These are phyloP conservation scores for Cirrhinus mrigala DNA, from an alignment of 2,797 vertebrate species.

Conservation along the genomic window DNA sequence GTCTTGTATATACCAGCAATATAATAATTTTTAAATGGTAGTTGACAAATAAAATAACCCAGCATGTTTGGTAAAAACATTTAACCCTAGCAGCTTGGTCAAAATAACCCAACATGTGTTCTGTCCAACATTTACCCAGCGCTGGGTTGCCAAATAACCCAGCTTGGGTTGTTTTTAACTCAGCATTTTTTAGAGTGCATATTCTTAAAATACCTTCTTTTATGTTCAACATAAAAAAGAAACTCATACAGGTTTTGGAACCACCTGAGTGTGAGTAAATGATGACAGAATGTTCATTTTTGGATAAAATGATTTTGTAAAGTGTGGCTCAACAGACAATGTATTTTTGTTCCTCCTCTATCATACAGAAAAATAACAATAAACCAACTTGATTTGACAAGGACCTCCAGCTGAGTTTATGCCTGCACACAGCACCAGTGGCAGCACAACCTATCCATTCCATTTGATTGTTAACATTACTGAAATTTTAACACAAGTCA, in stretches of 20 bases:
- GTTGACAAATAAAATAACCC: too few species aligned
- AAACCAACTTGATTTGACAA: constrained; percentile 13
- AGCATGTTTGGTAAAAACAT: too few species aligned
- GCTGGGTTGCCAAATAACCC: too few species aligned
- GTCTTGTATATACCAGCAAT: too few species aligned
- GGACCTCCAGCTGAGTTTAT: constrained; percentile 15
- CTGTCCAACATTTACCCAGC: too few species aligned
- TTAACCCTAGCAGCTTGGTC: too few species aligned
- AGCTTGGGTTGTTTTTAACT: too few species aligned
- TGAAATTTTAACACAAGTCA: constrained; percentile 30
- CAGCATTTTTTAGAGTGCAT: too few species aligned
- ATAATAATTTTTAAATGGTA: too few species aligned
- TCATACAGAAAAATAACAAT: constrained; percentile 8
- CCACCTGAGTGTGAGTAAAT: background rate
- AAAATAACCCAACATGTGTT: too few species aligned
- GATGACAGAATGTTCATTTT: background rate
- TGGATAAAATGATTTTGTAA: background rate
- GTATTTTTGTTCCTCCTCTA: background rate
- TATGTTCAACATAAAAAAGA: background rate
- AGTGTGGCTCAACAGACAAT: background rate
- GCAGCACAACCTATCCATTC: constrained; percentile 15
- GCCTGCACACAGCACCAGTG: background rate
- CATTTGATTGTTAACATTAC: constrained; percentile 7
- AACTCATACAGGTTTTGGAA: background rate
- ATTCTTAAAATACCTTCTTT: background rate